These are phyloP conservation scores for Bufo bufo DNA, from an alignment of 2,113 vertebrate genomes.

Conservation along the genomic window DNA sequence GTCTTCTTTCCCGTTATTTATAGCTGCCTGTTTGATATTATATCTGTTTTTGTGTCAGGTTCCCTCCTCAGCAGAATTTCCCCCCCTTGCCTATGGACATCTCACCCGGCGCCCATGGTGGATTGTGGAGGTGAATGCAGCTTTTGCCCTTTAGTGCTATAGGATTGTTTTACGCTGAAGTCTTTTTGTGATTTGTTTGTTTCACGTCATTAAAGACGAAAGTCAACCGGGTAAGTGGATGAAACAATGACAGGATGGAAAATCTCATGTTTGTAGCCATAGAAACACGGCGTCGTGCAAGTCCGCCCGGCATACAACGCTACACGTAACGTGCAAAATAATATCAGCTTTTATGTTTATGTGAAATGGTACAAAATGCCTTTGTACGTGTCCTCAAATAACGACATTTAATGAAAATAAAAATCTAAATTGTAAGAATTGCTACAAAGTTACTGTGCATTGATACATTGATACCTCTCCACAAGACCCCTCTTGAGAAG, in stretches of 20 bases:
- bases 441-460: too few relatives aligned
- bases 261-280: not conserved
- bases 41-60: not conserved
- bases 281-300: not conserved
- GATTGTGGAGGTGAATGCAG: not conserved
- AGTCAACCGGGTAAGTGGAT: not conserved
- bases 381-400: too few relatives aligned
- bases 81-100: not conserved
- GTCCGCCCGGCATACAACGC: too few relatives aligned
- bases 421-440: too few relatives aligned
- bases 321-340: too few relatives aligned
- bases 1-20: constrained; percentile 12
- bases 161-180: not conserved
- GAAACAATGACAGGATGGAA: not conserved
- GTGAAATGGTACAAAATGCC: too few relatives aligned
- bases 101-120: not conserved
- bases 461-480: too few relatives aligned
- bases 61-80: not conserved
- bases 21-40: not conserved
- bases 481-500: too few relatives aligned
- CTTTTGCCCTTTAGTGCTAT: too few relatives aligned
- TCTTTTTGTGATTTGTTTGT: not conserved
- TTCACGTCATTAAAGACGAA: not conserved
- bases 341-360: too few relatives aligned
- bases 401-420: too few relatives aligned